Percentiles rank a stretch among this genome's conserved stretches.
Evolutionary conservation across 2,113 vertebrate genomes (phyloP).

Genomic region (Spea bombifrons): DNA sequence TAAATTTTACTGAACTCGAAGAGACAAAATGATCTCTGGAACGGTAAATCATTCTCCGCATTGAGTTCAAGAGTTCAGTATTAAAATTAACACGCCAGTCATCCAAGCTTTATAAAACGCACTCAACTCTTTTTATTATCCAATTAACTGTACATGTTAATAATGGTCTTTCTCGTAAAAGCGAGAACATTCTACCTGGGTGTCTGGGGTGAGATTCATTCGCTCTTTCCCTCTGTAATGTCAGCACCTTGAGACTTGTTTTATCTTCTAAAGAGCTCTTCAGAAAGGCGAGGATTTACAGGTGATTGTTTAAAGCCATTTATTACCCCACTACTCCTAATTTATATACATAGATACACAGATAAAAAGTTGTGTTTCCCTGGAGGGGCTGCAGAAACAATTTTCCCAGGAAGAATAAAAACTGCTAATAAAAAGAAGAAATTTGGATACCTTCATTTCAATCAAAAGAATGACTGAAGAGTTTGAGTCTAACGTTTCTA

Average conservation of each 20-base stretch:
- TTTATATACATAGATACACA: conserved; percentile 56
- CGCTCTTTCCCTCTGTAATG: conserved; percentile 40
- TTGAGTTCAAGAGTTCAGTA: conserved; percentile 43
- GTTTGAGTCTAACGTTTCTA: conserved; percentile 52
- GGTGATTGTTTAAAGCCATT: conserved; percentile 60
- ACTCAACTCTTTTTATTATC: conserved; percentile 53
- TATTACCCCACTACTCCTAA: conserved; percentile 54
- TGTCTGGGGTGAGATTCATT: conserved; percentile 53
- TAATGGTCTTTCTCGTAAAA: conserved; percentile 54
- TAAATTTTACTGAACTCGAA: conserved; percentile 2
- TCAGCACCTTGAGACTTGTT: conserved; percentile 52
- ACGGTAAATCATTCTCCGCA: conserved; percentile 46
- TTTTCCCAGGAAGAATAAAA: conserved; percentile 56
- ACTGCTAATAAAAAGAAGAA: conserved; percentile 55
- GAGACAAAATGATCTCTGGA: background rate
- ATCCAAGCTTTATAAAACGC: conserved; percentile 43
- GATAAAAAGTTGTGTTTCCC: conserved; percentile 60
- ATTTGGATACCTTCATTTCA: conserved; percentile 47
- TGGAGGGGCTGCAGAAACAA: conserved; percentile 56
- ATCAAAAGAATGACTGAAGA: conserved; percentile 46
- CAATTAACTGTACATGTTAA: conserved; percentile 58
- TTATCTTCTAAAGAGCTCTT: conserved; percentile 53
- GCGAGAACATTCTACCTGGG: background rate
- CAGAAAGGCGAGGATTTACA: conserved; percentile 60
- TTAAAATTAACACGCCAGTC: conserved; percentile 50